Base-by-base conservation (phyloP, 2,888 invertebrate species). In the Pyrrhopygopsis socrates region DNA sequence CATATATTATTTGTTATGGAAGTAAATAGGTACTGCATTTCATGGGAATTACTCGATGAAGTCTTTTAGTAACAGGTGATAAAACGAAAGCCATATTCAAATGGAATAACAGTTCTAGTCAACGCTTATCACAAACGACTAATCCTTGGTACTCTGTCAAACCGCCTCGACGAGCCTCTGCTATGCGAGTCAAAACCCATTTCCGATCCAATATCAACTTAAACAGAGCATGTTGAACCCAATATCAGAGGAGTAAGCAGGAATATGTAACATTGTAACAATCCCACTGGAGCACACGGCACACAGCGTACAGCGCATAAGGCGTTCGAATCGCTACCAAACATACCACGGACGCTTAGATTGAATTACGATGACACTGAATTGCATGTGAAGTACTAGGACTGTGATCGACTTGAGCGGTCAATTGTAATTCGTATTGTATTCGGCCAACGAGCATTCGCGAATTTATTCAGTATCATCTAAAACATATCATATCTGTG, bases 361-460 rank as follows among this genome's bases (percentile, higher is more conserved):
- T 76, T 76, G 65, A 76, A 76, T 76, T 76, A 76, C 76, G 67
- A 50, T 76, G 76, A 76, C 30, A 76, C 65, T 67, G 65, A 76
- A 76, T 50, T 60, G 74, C 60, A 65, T 76, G 76, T 58, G 45
- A 45, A 76, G 65, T 27, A n/a, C 45, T 29, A 75, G 63, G 76
- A 27, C 65, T 65, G 45, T 27, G 22, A 45, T 20, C 11, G 45
- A 76, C 63, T 76, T 18, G 0, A 15, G 5, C 45, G 8, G 22
- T 60, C 15, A 18, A 8, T n/a, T 74, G 34, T 74, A n/a, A 73
- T 30, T 24, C 24, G n/a, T n/a, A n/a, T n/a, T n/a, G n/a, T n/a
- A n/a, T n/a, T n/a, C n/a, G n/a, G n/a, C n/a, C n/a, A n/a, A n/a
- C n/a, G n/a, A n/a, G n/a, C n/a, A n/a, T n/a, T n/a, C n/a, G n/a